Percentiles rank a stretch among this genome's conserved stretches.
Conservation (phyloP, 2,888 invertebrate genomes). For the Thumatha senex region DNA sequence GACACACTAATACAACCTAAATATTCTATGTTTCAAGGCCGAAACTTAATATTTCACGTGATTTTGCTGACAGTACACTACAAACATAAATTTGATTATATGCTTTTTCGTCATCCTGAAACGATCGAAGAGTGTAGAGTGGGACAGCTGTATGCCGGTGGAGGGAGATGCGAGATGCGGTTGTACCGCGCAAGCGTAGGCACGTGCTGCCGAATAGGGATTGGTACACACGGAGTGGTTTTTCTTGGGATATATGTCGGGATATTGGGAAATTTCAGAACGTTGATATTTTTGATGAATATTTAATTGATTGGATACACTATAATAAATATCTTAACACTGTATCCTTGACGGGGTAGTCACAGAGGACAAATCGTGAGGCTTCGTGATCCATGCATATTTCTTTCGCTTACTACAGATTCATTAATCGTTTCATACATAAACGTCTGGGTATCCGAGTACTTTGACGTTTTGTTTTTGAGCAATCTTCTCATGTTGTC, state of each 20-base stretch:
- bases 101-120: conserved; percentile 78
- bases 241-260: conserved; percentile 35
- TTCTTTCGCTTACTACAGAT: too few relatives aligned
- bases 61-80: conserved; percentile 54
- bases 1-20: too few relatives aligned
- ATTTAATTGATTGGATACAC: too few relatives aligned
- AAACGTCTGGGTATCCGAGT: too few relatives aligned
- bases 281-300: not conserved
- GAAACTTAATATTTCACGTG: conserved; percentile 24
- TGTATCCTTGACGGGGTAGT: too few relatives aligned
- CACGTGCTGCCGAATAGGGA: conserved; percentile 63
- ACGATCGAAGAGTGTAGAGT: conserved; percentile 74
- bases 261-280: conserved; percentile 26
- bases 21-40: conserved; percentile 52
- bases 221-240: conserved; percentile 37
- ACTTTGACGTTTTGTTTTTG: too few relatives aligned
- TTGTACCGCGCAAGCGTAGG: conserved; percentile 66
- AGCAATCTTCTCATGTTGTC: too few relatives aligned
- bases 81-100: conserved; percentile 79
- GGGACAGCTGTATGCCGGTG: conserved; percentile 47
- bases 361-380: too few relatives aligned
- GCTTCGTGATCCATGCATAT: too few relatives aligned
- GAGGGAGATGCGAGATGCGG: conserved; percentile 44
- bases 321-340: too few relatives aligned
- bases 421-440: too few relatives aligned